Base-by-base conservation (phyloP, 1,140 invertebrate species). In the Meloidogyne floridensis region DNA sequence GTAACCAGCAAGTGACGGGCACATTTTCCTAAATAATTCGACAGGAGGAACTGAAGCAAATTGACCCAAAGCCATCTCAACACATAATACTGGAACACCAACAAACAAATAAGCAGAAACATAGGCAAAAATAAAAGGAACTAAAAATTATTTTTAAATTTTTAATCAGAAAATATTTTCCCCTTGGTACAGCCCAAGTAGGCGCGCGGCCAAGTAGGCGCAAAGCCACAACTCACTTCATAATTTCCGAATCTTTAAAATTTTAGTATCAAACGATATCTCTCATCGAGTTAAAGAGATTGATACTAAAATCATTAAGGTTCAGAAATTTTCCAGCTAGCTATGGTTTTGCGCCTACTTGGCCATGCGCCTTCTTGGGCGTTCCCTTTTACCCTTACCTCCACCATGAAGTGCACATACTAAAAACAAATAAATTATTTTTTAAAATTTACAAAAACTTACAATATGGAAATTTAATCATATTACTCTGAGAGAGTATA, bases 381-480 rank as follows among this genome's bases (percentile, higher is more conserved):
- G n/a, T n/a, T n/a, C n/a, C n/a, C n/a, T n/a, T 20, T 20, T 20
- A 0, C 20, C 1, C 20, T 6, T n/a, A 65, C 59, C 59, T 65
- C 59, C 59, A 5, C 59, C 59, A 65, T 65, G 15, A n/a, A 65
- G 15, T 65, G 59, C 15, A 65, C 59, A 65, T 7, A 65, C 59
- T 65, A n/a, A 59, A 59, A 65, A n/a, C 2, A n/a, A 65, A n/a
- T 15, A 4, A 15, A 5, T 65, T 3, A 65, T 65, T 20, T n/a
- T 65, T 65, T 13, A n/a, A 65, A 65, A n/a, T 65, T n/a, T n/a
- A n/a, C n/a, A 54, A 54, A 65, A n/a, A 65, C 59, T n/a, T 5
- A 65, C 59, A 65, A n/a, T 65, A n/a, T n/a, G 59, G 59, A n/a
- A 65, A 65, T 65, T 65, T 65, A 65, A 65, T 65, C 59, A 65